phyloP scores from a whole-genome alignment of 2,113 vertebrate species.

The Azemiops feae region DNA sequence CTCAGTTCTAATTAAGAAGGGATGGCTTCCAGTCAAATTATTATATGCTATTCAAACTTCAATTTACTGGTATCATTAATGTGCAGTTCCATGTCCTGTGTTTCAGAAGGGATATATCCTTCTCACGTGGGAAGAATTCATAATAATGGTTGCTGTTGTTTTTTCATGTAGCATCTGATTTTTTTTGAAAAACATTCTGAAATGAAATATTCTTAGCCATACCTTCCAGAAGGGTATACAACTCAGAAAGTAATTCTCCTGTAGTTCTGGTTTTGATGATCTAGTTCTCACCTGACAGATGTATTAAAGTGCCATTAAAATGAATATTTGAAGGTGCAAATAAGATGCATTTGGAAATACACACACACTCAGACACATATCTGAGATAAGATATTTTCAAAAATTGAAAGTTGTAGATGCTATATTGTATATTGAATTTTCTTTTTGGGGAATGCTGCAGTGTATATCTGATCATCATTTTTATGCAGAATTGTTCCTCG shows the following conservation, averaged over 20 bases:
- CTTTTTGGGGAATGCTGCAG: background rate
- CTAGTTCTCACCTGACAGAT: background rate
- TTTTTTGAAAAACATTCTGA: background rate
- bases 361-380: background rate
- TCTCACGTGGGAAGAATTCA: background rate
- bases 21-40: background rate
- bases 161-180: background rate
- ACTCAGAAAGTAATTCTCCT: background rate
- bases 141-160: background rate
- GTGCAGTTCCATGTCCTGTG: background rate
- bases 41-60: background rate
- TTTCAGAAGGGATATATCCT: background rate
- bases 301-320: background rate
- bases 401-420: background rate
- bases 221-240: background rate
- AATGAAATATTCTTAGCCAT: background rate
- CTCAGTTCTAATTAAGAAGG: background rate
- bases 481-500: background rate
- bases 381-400: background rate
- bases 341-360: background rate
- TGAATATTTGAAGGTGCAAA: background rate
- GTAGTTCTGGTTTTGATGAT: background rate
- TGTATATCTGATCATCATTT: background rate
- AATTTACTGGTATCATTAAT: background rate
- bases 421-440: background rate